Percentiles rank a stretch among this genome's conserved stretches.
Evolutionary conservation across 2,797 vertebrate species (phyloP).

Genomic region (Artibeus jamaicensis): DNA sequence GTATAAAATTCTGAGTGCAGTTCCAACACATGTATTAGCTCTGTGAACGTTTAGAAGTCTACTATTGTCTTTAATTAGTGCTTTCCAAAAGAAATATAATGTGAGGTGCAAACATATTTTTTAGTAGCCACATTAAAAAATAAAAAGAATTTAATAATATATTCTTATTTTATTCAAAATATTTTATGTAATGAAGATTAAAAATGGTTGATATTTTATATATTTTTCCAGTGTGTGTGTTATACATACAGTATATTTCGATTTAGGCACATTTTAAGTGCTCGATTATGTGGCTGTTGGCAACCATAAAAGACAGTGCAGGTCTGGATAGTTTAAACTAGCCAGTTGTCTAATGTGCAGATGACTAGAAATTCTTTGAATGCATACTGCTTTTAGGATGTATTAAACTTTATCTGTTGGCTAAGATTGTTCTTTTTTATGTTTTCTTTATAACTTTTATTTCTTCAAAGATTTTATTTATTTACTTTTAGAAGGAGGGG

Average conservation of each 20-base stretch:
- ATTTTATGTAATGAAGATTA: not conserved
- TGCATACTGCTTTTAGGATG: not conserved
- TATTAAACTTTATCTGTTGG: constrained; percentile 6
- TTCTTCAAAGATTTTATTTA: not conserved
- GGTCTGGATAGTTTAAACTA: not conserved
- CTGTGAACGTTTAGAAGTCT: constrained; percentile 3
- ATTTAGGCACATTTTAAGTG: not conserved
- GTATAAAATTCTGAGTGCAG: not conserved
- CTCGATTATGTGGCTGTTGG: not conserved
- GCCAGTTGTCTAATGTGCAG: not conserved
- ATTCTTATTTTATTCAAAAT: not conserved
- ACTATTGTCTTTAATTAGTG: not conserved
- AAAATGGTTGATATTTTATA: not conserved
- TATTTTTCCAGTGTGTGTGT: not conserved
- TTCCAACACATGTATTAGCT: not conserved
- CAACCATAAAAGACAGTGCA: not conserved
- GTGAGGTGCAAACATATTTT: not conserved
- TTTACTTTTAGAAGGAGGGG: too few relatives aligned
- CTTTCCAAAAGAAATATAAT: constrained; percentile 10
- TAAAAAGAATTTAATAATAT: constrained; percentile 35
- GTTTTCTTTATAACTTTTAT: not conserved
- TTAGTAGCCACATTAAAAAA: not conserved
- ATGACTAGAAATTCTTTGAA: constrained; percentile 23
- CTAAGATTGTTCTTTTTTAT: not conserved
- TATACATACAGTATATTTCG: not conserved